These are phyloP conservation scores for Andrena flavipes DNA, from an alignment of 2,888 invertebrate genomes.

Conservation along the genomic window DNA sequence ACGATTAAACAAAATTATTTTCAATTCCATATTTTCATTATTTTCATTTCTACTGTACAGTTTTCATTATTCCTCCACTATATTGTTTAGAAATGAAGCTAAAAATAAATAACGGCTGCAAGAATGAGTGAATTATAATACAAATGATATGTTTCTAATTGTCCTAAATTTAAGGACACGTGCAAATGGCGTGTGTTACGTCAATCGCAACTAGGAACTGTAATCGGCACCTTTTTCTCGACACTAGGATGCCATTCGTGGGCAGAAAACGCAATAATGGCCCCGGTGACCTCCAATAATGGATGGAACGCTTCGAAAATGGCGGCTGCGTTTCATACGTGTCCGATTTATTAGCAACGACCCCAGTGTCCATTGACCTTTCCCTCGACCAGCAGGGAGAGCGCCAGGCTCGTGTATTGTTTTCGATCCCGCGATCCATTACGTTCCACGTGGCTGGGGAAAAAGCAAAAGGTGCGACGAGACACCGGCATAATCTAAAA, in stretches of 20 bases:
- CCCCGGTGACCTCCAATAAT: slow-evolving; percentile 47
- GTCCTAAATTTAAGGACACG: too few species aligned
- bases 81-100: too few species aligned
- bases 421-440: slow-evolving; percentile 27
- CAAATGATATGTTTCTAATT: too few species aligned
- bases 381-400: neutral
- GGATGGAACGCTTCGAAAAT: slow-evolving; percentile 51
- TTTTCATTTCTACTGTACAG: too few species aligned
- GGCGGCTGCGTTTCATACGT: slow-evolving; percentile 42
- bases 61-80: too few species aligned
- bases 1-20: too few species aligned
- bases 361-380: slow-evolving; percentile 20
- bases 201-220: too few species aligned
- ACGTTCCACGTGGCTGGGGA: slow-evolving; percentile 1
- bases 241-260: neutral
- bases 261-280: slow-evolving; percentile 38
- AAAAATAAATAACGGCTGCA: too few species aligned
- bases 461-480: neutral
- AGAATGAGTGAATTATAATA: too few species aligned
- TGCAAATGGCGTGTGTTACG: too few species aligned
- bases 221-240: too few species aligned
- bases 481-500: slow-evolving; percentile 21
- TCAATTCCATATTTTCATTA: too few species aligned
- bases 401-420: slow-evolving; percentile 2
- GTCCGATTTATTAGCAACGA: slow-evolving; percentile 38